Base-by-base conservation (phyloP, 2,888 invertebrate genomes). In the Slavum lentiscoides region DNA sequence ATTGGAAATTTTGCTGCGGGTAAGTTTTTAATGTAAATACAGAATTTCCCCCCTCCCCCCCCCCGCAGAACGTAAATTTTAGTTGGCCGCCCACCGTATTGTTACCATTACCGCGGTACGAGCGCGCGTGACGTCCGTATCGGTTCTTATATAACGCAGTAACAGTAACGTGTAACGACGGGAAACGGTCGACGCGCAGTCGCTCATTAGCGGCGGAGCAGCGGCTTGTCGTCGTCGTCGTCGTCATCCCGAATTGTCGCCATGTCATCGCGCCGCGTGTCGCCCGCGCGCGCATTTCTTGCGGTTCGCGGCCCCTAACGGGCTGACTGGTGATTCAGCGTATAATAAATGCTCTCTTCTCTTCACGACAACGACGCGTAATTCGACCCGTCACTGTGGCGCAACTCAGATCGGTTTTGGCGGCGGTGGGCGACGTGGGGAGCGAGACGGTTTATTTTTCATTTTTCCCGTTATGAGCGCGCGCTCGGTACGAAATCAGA, bases 231-330 rank as follows among this genome's bases (percentile, higher is more conserved):
- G 30, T 30, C 30, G 30, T n/a, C 9, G 13, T 70, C 62, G 58
- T 37, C 39, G 66, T 66, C 74, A 55, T 15, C 21, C 23, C 39
- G 23, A 69, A 53, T 62, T 77, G 68, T 70, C 69, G 77, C 70
- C n/a, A 62, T 39, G 69, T 77, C 77, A 77, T 77, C 55, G 61
- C 21, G 19, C 19, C 55, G 49, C 58, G 77, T 68, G 75, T 39
- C 74, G n/a, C 6, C 21, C 30, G 30, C 8, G 53, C 15, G 9
- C 30, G 49, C 17, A 55, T 39, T 75, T 21, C n/a, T 67, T 17
- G 23, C 68, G 23, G 55, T 23, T 69, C 66, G 37, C 19, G 8
- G 23, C 53, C 62, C n/a, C 15, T 30, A 5, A 17, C 30, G 15
- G 6, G 19, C 0, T 0, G 15, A 17, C 17, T 9, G 37, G 64